phyloP scores from a whole-genome alignment of 2,797 vertebrate genomes.

The Chrysocyon brachyurus region DNA sequence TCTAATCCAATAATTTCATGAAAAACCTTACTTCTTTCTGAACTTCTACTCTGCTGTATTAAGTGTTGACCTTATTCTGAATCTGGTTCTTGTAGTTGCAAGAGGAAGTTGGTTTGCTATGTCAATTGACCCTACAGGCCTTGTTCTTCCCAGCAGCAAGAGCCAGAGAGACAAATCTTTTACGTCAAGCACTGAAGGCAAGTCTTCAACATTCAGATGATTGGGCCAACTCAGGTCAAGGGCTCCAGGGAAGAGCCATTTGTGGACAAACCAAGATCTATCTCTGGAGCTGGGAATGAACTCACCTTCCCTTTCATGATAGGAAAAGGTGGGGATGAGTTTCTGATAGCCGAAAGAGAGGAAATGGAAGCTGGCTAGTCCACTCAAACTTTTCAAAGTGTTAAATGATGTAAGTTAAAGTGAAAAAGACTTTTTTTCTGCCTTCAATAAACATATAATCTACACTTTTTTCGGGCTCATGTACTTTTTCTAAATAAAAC shows the following conservation, averaged over 20 bases:
- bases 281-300: background rate
- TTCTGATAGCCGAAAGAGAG: background rate
- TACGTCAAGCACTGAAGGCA: background rate
- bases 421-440: slow-evolving; percentile 44
- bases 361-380: background rate
- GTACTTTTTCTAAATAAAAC: slow-evolving; percentile 57
- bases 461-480: slow-evolving; percentile 28
- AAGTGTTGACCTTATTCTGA: background rate
- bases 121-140: background rate
- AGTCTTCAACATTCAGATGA: background rate
- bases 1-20: slow-evolving; percentile 5
- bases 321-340: background rate
- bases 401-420: slow-evolving; percentile 41
- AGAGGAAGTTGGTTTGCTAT: background rate
- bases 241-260: background rate
- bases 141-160: background rate
- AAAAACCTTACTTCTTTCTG: background rate
- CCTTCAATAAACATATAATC: slow-evolving; percentile 35
- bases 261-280: background rate
- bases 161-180: background rate
- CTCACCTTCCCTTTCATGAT: background rate
- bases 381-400: slow-evolving; percentile 28
- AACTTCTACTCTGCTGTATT: background rate
- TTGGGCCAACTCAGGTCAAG: background rate
- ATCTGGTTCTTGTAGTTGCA: background rate